phyloP scores from a whole-genome alignment of 2,113 vertebrate genomes.

The Sakesphorus luctuosus region DNA sequence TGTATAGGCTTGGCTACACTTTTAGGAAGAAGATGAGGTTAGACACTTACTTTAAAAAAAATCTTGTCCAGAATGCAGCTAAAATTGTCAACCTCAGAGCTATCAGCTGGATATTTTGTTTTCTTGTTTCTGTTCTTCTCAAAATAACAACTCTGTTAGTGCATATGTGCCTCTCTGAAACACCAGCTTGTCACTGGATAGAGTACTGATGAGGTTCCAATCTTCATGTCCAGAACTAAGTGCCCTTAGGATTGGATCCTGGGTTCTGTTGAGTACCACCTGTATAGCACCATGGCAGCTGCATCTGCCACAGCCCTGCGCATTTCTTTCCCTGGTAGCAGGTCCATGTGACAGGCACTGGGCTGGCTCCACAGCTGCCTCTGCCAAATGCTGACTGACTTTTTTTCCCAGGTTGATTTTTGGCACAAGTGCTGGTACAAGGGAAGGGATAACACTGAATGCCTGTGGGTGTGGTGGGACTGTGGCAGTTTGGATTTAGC shows the following conservation, averaged over 20 bases:
- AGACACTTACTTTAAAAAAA: neutral
- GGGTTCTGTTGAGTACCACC: neutral
- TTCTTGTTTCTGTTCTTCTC: neutral
- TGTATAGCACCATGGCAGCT: neutral
- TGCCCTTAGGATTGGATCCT: neutral
- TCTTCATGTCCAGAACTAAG: neutral
- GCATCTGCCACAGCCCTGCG: neutral
- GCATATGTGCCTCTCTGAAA: neutral
- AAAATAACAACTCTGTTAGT: neutral
- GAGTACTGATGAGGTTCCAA: neutral
- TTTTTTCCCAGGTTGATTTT: neutral
- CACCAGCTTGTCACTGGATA: neutral
- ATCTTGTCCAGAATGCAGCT: neutral
- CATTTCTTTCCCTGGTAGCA: neutral
- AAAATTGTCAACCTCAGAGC: neutral
- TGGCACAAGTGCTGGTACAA: neutral
- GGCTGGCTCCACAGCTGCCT: slow-evolving; percentile 15
- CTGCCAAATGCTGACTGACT: neutral
- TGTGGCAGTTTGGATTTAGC: neutral
- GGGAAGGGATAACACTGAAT: neutral
- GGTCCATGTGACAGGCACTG: slow-evolving; percentile 29
- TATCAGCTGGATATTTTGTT: neutral
- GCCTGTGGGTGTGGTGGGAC: slow-evolving; percentile 12
- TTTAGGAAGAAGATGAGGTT: neutral
- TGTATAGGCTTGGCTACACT: neutral